Evolutionary conservation across 2,797 vertebrate genomes (phyloP), one percentile per base, ranked within the genome.

Genomic region (Halcyon chelicuti): DNA sequence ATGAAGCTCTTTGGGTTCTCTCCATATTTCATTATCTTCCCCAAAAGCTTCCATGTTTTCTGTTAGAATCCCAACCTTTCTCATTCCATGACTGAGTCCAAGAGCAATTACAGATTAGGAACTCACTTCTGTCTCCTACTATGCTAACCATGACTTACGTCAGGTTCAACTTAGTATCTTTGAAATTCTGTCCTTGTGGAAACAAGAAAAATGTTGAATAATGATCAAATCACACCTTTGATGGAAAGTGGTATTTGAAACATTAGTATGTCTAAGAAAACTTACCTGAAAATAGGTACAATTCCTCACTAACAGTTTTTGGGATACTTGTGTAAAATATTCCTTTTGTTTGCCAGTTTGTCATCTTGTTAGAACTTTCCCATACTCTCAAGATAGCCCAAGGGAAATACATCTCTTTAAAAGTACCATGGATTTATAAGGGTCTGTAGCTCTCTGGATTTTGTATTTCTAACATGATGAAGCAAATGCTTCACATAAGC

Each of bases 171-270:
- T 42, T 42, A 16, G 5, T 63, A 18, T 29, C n/a, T 57, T 47
- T n/a, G 33, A 61, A 65, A 46, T 83, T 86, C 55, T 76, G 31
- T 44, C 26, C n/a, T 57, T 5, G 3, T 8, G 25, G 11, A 57
- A 20, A 31, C 33, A 72, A 35, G 16, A 21, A 37, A 35, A 42
- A 5, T 16, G 6, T 28, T 57, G 11, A 88, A 47, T 20, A 72
- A 28, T 1, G 0, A 49, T 17, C 0, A 4, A 49, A 23, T 61
- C 21, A 58, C 29, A 44, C 1, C 28, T 49, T 54, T n/a, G 6
- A 23, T 40, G 7, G 18, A 58, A 92, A 77, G 8, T 12, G 35
- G 23, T 51, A 51, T 62, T 88, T 77, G 42, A 73, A 76, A 25
- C 23, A 51, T 10, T 13, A 21, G 5, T 25, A 51, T 17, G 11